These are phyloP conservation scores for Beaufortia kweichowensis DNA, from an alignment of 2,113 vertebrate species.

Conservation along the genomic window DNA sequence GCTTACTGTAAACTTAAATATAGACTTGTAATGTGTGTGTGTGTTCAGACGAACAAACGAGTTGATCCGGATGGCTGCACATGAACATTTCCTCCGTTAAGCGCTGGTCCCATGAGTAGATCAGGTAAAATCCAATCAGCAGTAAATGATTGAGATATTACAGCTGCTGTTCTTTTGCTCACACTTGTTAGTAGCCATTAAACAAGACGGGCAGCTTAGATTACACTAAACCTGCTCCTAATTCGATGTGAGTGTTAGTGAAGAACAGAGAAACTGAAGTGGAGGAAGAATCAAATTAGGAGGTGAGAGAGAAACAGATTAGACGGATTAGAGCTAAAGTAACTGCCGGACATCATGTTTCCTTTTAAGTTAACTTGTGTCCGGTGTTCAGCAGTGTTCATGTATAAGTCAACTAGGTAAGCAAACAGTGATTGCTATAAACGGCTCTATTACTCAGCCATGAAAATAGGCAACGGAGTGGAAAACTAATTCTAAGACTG, in stretches of 20 bases:
- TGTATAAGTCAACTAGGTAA: not conserved
- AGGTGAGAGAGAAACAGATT: not conserved
- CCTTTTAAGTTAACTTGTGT: not conserved
- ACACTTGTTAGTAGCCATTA: conserved; percentile 18
- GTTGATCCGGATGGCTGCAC: conserved; percentile 56
- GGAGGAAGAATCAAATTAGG: conserved; percentile 6
- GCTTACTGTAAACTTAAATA: conserved; percentile 45
- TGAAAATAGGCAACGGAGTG: no score
- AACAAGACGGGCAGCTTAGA: conserved; percentile 26
- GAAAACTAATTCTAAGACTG: no score
- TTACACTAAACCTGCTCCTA: conserved; percentile 26
- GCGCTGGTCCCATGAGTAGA: conserved; percentile 69
- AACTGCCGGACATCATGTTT: not conserved
- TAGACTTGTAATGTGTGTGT: conserved; percentile 43
- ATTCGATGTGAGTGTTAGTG: conserved; percentile 1
- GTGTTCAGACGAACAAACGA: conserved; percentile 48
- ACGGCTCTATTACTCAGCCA: not conserved
- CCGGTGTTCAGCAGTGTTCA: not conserved
- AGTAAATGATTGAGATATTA: conserved; percentile 55
- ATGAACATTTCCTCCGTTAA: conserved; percentile 35
- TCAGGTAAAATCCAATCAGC: conserved; percentile 75
- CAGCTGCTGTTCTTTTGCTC: conserved; percentile 33
- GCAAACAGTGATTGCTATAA: not conserved
- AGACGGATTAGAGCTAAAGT: not conserved
- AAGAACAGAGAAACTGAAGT: not conserved